Conservation (phyloP, 2,888 invertebrate species). For the Agrypnus murinus region DNA sequence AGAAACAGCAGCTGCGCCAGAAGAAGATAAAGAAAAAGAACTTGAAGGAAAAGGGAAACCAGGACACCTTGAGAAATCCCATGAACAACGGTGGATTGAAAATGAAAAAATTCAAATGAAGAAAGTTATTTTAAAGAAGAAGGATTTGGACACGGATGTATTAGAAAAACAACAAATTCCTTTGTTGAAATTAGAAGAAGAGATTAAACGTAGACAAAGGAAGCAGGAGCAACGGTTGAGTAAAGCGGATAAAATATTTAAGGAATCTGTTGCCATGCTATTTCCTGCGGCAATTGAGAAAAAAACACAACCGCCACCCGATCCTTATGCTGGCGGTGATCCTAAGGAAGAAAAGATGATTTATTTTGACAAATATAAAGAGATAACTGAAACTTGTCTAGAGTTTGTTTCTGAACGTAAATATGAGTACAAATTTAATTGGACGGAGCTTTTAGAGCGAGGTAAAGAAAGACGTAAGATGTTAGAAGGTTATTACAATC, state of each 20-base stretch:
- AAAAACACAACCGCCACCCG: slow-evolving; percentile 70
- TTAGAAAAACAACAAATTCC: slow-evolving; percentile 78
- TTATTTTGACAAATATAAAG: slow-evolving; percentile 70
- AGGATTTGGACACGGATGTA: slow-evolving; percentile 76
- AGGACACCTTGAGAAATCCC: slow-evolving; percentile 69
- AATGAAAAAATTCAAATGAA: slow-evolving; percentile 80
- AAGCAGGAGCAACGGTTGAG: slow-evolving; percentile 76
- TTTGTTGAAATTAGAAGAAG: slow-evolving; percentile 75
- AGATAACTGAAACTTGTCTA: slow-evolving; percentile 66
- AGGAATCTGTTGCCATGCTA: slow-evolving; percentile 77
- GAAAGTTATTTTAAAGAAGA: slow-evolving; percentile 77
- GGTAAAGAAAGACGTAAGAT: slow-evolving; percentile 73
- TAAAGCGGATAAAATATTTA: slow-evolving; percentile 77
- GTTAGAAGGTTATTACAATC: slow-evolving; percentile 65
- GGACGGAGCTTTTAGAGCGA: slow-evolving; percentile 74
- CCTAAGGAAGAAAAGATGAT: slow-evolving; percentile 69
- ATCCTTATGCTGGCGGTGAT: slow-evolving; percentile 63
- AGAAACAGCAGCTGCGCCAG: slow-evolving; percentile 67
- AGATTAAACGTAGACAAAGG: slow-evolving; percentile 75
- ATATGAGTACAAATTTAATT: slow-evolving; percentile 73
- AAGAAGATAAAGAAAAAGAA: slow-evolving; percentile 48
- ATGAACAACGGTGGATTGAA: slow-evolving; percentile 73
- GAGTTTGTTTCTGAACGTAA: slow-evolving; percentile 72
- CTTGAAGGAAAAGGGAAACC: slow-evolving; percentile 30
- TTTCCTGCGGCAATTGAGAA: slow-evolving; percentile 77